Evolutionary conservation across 2,797 vertebrate species (phyloP).

Genomic region (Oophaga sylvatica): DNA sequence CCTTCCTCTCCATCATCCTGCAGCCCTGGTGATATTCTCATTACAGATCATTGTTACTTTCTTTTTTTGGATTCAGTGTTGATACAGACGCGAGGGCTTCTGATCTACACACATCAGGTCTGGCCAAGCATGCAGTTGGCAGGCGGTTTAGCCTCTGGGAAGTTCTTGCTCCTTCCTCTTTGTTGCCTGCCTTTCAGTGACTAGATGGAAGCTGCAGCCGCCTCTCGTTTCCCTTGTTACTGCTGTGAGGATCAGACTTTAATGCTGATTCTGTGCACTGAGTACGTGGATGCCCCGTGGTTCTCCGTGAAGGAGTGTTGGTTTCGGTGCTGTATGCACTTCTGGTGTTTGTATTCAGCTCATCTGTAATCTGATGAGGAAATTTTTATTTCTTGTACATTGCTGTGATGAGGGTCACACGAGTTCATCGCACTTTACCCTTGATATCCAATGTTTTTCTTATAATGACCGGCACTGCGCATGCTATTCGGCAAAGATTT

Average conservation of each 20-base stretch:
- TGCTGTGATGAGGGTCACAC: not conserved
- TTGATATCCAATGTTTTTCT: not conserved
- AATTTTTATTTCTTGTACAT: not conserved
- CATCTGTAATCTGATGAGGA: constrained; percentile 11
- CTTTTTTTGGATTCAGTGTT: constrained; percentile 6
- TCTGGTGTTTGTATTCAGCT: not conserved
- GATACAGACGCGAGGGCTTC: constrained; percentile 47
- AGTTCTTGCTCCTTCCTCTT: constrained; percentile 34
- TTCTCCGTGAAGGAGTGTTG: not conserved
- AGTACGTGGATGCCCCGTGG: not conserved
- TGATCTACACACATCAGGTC: constrained; percentile 47
- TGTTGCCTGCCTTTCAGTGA: constrained; percentile 30
- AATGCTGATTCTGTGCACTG: not conserved
- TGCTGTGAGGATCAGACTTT: constrained; percentile 20
- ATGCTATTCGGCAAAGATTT: not conserved
- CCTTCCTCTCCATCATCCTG: not conserved
- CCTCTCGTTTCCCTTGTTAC: not conserved
- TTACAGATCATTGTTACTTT: not conserved
- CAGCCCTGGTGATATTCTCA: not conserved
- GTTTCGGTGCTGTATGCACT: constrained; percentile 1
- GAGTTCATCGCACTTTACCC: not conserved
- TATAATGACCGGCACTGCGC: not conserved
- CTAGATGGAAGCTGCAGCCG: not conserved
- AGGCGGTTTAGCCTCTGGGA: constrained; percentile 53
- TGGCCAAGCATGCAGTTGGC: constrained; percentile 30